Evolutionary conservation across 2,797 vertebrate genomes (phyloP).

Genomic region (Iguana delicatissima): DNA sequence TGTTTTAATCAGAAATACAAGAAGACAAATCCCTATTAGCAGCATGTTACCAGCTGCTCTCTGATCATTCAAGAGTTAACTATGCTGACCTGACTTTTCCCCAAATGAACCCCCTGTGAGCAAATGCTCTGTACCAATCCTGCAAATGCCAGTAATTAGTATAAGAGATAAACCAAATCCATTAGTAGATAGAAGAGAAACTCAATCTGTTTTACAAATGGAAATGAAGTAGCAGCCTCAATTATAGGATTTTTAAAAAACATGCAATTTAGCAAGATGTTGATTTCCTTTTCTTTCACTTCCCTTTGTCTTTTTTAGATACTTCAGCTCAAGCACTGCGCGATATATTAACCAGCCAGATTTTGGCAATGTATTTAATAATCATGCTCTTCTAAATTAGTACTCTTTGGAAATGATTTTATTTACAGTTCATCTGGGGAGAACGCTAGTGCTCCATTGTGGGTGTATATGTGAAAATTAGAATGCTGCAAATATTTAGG

Average conservation of each 20-base stretch:
- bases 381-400: slow-evolving; percentile 74
- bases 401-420: slow-evolving; percentile 75
- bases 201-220: slow-evolving; percentile 77
- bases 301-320: slow-evolving; percentile 72
- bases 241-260: slow-evolving; percentile 70
- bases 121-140: slow-evolving; percentile 59
- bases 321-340: slow-evolving; percentile 74
- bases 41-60: background rate
- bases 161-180: slow-evolving; percentile 74
- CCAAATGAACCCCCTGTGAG: slow-evolving; percentile 54
- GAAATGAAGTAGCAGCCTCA: slow-evolving; percentile 75
- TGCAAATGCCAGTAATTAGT: slow-evolving; percentile 74
- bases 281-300: slow-evolving; percentile 76
- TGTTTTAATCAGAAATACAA: slow-evolving; percentile 37
- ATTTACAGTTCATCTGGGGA: slow-evolving; percentile 75
- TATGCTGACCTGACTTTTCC: slow-evolving; percentile 61
- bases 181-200: slow-evolving; percentile 71
- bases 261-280: slow-evolving; percentile 74
- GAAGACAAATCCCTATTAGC: background rate
- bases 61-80: slow-evolving; percentile 65
- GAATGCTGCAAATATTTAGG: slow-evolving; percentile 45
- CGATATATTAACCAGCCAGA: slow-evolving; percentile 70
- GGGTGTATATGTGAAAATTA: slow-evolving; percentile 44
- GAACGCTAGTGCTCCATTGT: slow-evolving; percentile 67
- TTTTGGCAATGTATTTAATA: slow-evolving; percentile 76